A percentile compares a stretch with the other conserved stretches of the same genome.
Conservation (phyloP, 2,797 vertebrate genomes). For the Chaunax sp. region DNA sequence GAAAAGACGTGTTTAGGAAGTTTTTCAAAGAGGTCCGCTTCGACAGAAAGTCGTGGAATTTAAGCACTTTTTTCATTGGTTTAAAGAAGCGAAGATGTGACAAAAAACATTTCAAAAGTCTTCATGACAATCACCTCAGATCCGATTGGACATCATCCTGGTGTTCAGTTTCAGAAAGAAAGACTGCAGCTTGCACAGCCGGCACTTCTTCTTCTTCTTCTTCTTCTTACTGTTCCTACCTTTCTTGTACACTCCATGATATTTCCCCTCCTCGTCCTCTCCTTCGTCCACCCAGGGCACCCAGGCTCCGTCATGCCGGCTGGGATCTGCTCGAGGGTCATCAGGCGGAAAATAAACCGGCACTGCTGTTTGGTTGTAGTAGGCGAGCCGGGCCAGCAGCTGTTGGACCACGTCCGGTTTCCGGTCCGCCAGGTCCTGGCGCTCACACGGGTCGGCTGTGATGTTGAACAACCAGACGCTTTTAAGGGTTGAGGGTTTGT, state of each 20-base stretch:
- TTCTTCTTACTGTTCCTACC: conserved; percentile 72
- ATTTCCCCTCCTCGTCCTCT: conserved; percentile 73
- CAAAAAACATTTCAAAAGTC: no score
- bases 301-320: conserved; percentile 90
- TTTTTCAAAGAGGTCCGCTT: no score
- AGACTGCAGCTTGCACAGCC: conserved; percentile 91
- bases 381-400: conserved; percentile 86
- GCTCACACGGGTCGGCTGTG: conserved; percentile 92
- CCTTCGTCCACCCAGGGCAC: conserved; percentile 91
- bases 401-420: conserved; percentile 88
- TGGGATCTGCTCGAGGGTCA: conserved; percentile 90
- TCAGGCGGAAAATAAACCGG: conserved; percentile 93
- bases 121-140: conserved; percentile 70
- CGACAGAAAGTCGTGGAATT: no score
- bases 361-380: conserved; percentile 91
- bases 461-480: conserved; percentile 96
- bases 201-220: conserved; percentile 82
- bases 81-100: no score
- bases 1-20: no score
- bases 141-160: conserved; percentile 91
- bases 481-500: conserved; percentile 74
- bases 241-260: conserved; percentile 81
- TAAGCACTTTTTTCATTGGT: no score
- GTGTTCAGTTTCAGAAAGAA: conserved; percentile 94
- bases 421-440: conserved; percentile 86